Evolutionary conservation across 2,888 invertebrate genomes (phyloP), one percentile per base, ranked within the genome.

Genomic region (Cataglyphis rosenhaueri): DNA sequence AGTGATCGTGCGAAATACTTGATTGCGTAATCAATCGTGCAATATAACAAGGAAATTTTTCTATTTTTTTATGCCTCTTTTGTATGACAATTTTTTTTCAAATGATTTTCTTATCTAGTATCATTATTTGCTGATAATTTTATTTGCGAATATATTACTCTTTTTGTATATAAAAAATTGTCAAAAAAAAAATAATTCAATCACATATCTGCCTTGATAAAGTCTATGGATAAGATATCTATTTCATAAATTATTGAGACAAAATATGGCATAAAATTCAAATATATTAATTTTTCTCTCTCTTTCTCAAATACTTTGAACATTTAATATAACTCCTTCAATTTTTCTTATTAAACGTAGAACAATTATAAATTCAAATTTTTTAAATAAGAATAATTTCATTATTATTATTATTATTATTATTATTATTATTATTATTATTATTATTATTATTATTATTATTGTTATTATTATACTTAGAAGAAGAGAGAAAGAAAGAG

Each of bases 11-110:
- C 55, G 57, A 57, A 66, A 57, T 41, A 61, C 18, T 38, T 29
- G 35, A 59, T 70, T 79, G 44, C 70, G 35, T 70, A 70, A 79
- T 70, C 44, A 35, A 70, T 18, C 8, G n/a, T 44, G n/a, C 59
- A 8, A 2, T n/a, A n/a, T 8, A n/a, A 48, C 48, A 48, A 66
- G 48, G 21, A 15, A 55, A 41, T 41, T 68, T 68, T 44, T 57
- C 57, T 18, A 29, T 52, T 66, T 8, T 32, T 18, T 57, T 6
- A 52, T 9, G 41, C 57, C 38, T 29, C 52, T 52, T 64, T n/a
- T 57, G 18, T 6, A 48, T n/a, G 21, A 65, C 4, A 2, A 6
- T 10, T 3, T 25, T 38, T 38, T 57, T 57, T 76, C 52, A n/a
- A 76, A n/a, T 5, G 6, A 1, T 44, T 41, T 57, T 57, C 44